Percentiles rank a stretch among this genome's conserved stretches.
Evolutionary conservation across 2,113 vertebrate genomes (phyloP).

Genomic region (Myiopsitta monachus): DNA sequence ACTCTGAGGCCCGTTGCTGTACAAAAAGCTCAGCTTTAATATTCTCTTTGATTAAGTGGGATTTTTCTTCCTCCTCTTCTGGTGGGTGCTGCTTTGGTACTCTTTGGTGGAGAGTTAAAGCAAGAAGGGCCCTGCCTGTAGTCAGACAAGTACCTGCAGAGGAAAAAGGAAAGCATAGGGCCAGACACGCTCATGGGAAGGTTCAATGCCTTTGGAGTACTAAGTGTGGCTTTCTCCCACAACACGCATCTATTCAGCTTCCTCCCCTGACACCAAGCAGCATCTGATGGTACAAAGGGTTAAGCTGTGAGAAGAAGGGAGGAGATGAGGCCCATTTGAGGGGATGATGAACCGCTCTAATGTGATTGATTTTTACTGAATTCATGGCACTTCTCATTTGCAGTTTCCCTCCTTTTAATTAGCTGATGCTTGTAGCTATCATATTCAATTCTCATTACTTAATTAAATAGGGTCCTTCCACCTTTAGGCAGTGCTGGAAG

Average conservation of each 20-base stretch:
- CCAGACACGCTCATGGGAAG: fast-evolving
- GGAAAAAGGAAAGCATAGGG: neutral
- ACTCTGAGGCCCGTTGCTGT: neutral
- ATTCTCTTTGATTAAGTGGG: slow-evolving; percentile 47
- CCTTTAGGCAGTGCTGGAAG: neutral
- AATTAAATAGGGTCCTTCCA: slow-evolving; percentile 44
- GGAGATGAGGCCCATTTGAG: neutral
- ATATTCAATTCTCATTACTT: slow-evolving; percentile 58
- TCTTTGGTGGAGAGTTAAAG: slow-evolving; percentile 5
- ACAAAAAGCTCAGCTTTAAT: slow-evolving; percentile 37
- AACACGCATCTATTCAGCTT: fast-evolving
- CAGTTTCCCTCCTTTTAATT: slow-evolving; percentile 61
- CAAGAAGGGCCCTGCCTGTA: neutral
- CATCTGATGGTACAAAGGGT: neutral
- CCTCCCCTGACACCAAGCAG: fast-evolving
- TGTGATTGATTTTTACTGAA: slow-evolving; percentile 57
- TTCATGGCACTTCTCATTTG: slow-evolving; percentile 53
- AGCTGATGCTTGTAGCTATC: slow-evolving; percentile 57
- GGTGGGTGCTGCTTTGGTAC: neutral
- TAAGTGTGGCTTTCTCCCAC: neutral
- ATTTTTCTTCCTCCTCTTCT: slow-evolving; percentile 10
- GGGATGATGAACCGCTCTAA: neutral
- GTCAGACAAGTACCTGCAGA: neutral
- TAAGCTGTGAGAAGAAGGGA: neutral
- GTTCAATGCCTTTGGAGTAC: neutral